A percentile compares a stretch with the other conserved stretches of the same genome.
Conservation (phyloP, 2,113 vertebrate species). For the Sapajus apella region DNA sequence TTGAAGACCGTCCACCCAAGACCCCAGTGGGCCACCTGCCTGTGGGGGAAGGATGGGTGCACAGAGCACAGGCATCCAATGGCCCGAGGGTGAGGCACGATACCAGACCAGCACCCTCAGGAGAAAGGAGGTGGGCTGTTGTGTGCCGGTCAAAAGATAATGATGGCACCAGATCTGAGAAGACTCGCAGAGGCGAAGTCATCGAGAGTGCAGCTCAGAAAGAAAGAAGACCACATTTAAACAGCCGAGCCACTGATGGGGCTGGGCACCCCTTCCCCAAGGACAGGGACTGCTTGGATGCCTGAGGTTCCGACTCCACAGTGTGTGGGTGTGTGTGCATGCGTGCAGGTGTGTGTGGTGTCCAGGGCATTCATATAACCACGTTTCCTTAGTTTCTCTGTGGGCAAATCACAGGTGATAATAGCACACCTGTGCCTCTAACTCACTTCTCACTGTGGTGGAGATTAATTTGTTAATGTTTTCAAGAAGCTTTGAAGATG, state of each 20-base stretch:
- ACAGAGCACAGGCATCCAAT: neutral
- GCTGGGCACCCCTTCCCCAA: too few relatives aligned
- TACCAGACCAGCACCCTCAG: neutral
- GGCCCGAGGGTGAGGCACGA: accelerated
- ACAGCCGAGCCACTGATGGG: accelerated
- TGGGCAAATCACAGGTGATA: neutral
- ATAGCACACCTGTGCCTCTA: accelerated
- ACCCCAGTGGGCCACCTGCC: neutral
- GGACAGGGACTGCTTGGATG: accelerated
- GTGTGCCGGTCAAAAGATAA: neutral
- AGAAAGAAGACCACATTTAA: too few relatives aligned
- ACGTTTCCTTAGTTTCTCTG: neutral
- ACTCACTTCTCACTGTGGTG: neutral
- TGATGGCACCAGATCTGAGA: neutral
- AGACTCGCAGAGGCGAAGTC: neutral
- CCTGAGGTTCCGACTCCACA: accelerated
- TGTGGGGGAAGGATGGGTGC: neutral
- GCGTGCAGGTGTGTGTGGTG: accelerated
- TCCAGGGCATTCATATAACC: accelerated
- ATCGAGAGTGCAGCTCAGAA: accelerated
- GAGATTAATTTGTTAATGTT: neutral
- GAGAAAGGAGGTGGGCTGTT: neutral
- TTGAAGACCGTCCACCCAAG: neutral
- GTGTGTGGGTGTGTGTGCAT: neutral
- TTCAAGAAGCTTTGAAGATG: conserved; percentile 30